Evolutionary conservation across 2,113 vertebrate genomes (phyloP).

Genomic region (Diphyllodes magnificus): DNA sequence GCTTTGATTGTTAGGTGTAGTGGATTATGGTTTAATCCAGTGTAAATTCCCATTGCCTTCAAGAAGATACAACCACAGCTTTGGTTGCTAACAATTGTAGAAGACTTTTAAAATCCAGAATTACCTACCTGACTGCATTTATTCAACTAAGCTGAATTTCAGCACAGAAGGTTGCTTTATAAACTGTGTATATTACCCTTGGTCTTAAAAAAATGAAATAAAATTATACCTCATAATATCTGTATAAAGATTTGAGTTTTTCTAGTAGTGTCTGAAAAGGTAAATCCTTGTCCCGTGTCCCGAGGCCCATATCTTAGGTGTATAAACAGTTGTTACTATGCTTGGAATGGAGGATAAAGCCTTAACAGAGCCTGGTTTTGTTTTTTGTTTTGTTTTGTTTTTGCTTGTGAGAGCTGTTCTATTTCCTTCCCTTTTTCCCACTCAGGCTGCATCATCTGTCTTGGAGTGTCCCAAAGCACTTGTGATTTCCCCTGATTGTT

Average conservation of each 20-base stretch:
- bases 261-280: not conserved
- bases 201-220: slow-evolving; percentile 7
- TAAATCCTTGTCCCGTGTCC: not conserved
- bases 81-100: not conserved
- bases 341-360: not conserved
- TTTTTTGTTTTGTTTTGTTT: not conserved
- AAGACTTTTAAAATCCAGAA: not conserved
- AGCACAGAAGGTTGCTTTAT: not conserved
- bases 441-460: not conserved
- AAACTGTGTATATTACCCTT: not conserved
- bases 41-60: not conserved
- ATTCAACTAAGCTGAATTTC: not conserved
- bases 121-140: slow-evolving; percentile 1
- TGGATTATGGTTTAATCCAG: not conserved
- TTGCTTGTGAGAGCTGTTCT: not conserved
- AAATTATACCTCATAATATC: not conserved
- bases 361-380: not conserved
- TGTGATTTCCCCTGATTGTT: not conserved
- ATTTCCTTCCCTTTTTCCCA: not conserved
- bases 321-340: not conserved
- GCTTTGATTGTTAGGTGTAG: not conserved
- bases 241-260: not conserved
- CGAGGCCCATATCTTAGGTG: not conserved
- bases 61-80: not conserved
- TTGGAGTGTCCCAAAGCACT: not conserved